Base-by-base conservation (phyloP, 2,113 vertebrate species). In the Catharus minimus region DNA sequence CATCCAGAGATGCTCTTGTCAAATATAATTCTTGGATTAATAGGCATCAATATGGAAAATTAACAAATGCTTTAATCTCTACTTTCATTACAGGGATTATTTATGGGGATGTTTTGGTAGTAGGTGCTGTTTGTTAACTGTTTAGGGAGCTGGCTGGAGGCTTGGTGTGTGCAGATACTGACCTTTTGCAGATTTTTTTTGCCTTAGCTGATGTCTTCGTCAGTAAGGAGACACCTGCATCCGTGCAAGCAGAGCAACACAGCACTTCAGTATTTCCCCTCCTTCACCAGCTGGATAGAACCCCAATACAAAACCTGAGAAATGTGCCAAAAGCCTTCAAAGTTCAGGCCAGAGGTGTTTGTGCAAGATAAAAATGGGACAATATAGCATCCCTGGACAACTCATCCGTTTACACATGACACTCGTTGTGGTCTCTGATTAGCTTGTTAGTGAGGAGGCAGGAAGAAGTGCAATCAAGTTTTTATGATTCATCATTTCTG, bases 151-250 rank as follows among this genome's bases (percentile, higher is more conserved):
- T 67, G 47, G 11, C 53, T 85, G 72, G 50, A 68, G 74, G 88
- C 73, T 82, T 27, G 2, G 2, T 86, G 81, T 81, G 2, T 86
- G 81, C 82, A 85, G 91, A 94, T 61, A 82, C 7, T 84, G 92
- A 94, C 95, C 96, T 97, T 96, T 97, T 58, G 91, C 90, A 95
- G 93, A 88, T 91, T 85, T 80, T 93, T 95, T 94, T 64, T 94
- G 94, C 88, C 77, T 93, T 93, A 66, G 36, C 86, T 74, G 89
- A 80, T 96, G 94, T 95, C 94, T 94, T 89, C 92, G 94, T 97
- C 96, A 93, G 84, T 86, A 94, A 95, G 95, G 96, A 98, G 97
- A 96, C 98, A 98, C 97, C 98, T 98, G 98, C 96, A 97, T 98
- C 98, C 94, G 89, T 82, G 91, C 71, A 9, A 82, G 75, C 61